Evolutionary conservation across 2,888 invertebrate genomes (phyloP), one percentile per base, ranked within the genome.

Genomic region (Aelia acuminata): DNA sequence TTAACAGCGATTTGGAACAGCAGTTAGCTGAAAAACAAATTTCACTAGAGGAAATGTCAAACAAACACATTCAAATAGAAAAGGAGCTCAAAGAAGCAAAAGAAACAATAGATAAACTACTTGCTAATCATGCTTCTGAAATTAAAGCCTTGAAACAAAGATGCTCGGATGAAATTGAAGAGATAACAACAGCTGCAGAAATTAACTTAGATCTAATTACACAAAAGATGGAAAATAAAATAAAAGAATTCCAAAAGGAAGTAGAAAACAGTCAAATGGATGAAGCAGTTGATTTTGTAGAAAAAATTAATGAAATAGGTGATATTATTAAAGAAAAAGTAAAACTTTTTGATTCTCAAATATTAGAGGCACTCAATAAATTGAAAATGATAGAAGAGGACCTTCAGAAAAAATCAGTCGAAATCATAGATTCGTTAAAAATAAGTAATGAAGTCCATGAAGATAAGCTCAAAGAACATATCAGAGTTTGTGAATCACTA

Each of bases 1-100:
- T 90, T 35, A 89, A 89, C 49, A 89, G 84, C n/a, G 88, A 89
- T 26, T 47, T 90, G 20, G 90, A 90, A 84, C 47, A 87, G 53
- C 85, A 89, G 49, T 57, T 90, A 31, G 87, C 84, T 18, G 89
- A 89, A 63, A 88, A 87, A 20, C 85, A 89, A 15, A 85, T 80
- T 10, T 50, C 57, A 22, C 57, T 89, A 31, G 53, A 88, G 20
- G 89, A 89, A 80, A 88, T 90, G 75, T 89, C 49, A 31, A 89
- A 87, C 53, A 84, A 88, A 18, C 87, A 89, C 43, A 80, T 85
- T 26, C 39, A 87, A 31, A 47, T 89, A 18, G 87, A 89, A 43
- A 85, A 89, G 26, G 87, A 90, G 57, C 85, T 89, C 31, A 84
- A 90, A 53, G 47, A 88, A 87, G 84, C 87, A 13, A 88, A 89